phyloP scores from a whole-genome alignment of 2,888 invertebrate species.

The Euzetes globulus region DNA sequence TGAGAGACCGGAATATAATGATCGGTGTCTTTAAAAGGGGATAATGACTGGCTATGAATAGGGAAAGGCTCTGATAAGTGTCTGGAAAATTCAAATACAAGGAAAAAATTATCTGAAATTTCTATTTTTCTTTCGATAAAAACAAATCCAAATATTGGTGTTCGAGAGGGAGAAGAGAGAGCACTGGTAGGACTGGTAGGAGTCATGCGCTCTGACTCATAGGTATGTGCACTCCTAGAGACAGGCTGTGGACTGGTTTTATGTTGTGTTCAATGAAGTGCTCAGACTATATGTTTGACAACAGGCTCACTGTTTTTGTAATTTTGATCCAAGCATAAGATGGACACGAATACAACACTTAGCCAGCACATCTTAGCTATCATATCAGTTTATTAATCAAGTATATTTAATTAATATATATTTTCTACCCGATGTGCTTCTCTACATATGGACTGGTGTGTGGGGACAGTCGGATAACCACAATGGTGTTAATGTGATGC shows the following conservation, averaged over 20 bases:
- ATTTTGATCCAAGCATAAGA: not conserved
- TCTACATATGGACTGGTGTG: too few relatives aligned
- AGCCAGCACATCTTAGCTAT: not conserved
- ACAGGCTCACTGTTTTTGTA: not conserved
- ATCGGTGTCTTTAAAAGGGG: too few relatives aligned
- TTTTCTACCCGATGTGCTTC: not conserved
- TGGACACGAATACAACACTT: conserved; percentile 8
- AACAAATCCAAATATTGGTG: too few relatives aligned
- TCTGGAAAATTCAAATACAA: too few relatives aligned
- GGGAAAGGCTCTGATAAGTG: too few relatives aligned
- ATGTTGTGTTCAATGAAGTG: conserved; percentile 14
- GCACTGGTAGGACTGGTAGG: not conserved
- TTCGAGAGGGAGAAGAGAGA: too few relatives aligned
- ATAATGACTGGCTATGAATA: too few relatives aligned
- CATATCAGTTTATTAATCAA: not conserved
- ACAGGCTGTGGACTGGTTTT: not conserved
- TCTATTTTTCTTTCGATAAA: too few relatives aligned
- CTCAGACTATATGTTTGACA: conserved; percentile 25
- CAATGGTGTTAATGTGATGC: too few relatives aligned
- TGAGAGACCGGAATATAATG: too few relatives aligned
- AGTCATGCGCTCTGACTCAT: conserved; percentile 21
- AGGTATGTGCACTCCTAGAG: not conserved
- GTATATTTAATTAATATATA: not conserved
- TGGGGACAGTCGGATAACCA: too few relatives aligned
- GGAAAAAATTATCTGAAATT: too few relatives aligned